These are phyloP conservation scores for Rhopilema esculentum DNA, from an alignment of 30 jellyfish, hydroid and myxozoan species.

Conservation along the genomic window DNA sequence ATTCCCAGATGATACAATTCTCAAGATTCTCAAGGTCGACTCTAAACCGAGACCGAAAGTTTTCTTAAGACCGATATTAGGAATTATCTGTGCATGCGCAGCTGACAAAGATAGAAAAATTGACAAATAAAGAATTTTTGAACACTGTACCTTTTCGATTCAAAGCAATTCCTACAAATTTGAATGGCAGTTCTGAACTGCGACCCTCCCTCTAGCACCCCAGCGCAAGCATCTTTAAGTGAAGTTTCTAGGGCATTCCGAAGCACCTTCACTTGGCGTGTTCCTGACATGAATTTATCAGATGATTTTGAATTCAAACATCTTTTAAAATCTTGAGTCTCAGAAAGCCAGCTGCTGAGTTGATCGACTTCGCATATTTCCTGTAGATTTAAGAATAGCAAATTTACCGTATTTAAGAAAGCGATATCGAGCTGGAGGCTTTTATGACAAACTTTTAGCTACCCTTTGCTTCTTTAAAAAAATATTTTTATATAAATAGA, in stretches of 20 bases:
- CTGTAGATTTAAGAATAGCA: background rate
- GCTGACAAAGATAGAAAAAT: background rate
- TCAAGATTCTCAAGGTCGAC: too few species aligned
- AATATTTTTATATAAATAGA: too few species aligned
- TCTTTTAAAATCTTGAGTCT: constrained; percentile 67
- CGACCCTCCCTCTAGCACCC: constrained; percentile 92
- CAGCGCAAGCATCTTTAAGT: constrained; percentile 28
- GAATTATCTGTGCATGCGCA: too few species aligned
- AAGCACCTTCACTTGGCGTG: background rate
- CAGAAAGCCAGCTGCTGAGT: constrained; percentile 64
- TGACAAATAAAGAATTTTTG: background rate
- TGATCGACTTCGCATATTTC: constrained; percentile 76
- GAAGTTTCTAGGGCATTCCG: constrained; percentile 23
- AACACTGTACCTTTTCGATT: constrained; percentile 52
- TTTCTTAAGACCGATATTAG: too few species aligned
- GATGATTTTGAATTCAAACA: constrained; percentile 3
- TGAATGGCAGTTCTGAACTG: constrained; percentile 69
- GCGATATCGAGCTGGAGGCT: too few species aligned
- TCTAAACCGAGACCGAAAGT: too few species aligned
- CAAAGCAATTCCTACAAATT: constrained; percentile 66
- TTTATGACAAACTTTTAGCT: too few species aligned
- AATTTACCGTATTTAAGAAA: too few species aligned
- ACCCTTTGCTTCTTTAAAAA: too few species aligned
- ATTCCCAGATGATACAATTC: too few species aligned
- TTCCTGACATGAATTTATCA: constrained; percentile 61